Conservation (phyloP, 2,888 invertebrate species). For the Pediacus dermestoides region DNA sequence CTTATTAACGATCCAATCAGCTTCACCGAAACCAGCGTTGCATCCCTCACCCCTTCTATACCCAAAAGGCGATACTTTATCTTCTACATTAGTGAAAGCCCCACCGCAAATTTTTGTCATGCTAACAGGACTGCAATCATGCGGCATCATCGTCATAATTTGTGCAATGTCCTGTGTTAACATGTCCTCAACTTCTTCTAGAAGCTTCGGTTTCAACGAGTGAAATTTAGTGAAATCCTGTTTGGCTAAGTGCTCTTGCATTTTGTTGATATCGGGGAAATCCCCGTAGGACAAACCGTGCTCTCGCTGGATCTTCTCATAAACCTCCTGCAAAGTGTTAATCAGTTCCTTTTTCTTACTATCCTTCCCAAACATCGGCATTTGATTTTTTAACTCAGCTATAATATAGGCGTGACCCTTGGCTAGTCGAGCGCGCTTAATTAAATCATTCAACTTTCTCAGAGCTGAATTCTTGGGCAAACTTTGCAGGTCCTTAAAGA, state of each 20-base stretch:
- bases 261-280: slow-evolving; percentile 92
- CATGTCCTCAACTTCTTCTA: slow-evolving; percentile 95
- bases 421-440: slow-evolving; percentile 92
- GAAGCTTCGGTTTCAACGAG: slow-evolving; percentile 78
- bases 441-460: slow-evolving; percentile 95
- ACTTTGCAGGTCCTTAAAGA: slow-evolving; percentile 91
- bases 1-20: slow-evolving; percentile 93
- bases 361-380: slow-evolving; percentile 96
- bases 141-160: slow-evolving; percentile 93
- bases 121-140: slow-evolving; percentile 32
- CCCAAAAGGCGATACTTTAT: slow-evolving; percentile 81
- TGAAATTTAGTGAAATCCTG: slow-evolving; percentile 95
- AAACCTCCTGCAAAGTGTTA: slow-evolving; percentile 83
- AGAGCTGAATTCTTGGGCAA: slow-evolving; percentile 94
- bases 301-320: slow-evolving; percentile 82
- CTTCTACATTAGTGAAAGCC: slow-evolving; percentile 85
- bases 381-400: slow-evolving; percentile 86
- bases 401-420: slow-evolving; percentile 99
- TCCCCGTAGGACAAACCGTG: slow-evolving; percentile 95
- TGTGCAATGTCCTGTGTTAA: slow-evolving; percentile 89
- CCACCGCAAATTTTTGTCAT: slow-evolving; percentile 63
- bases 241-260: slow-evolving; percentile 81
- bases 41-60: slow-evolving; percentile 92
- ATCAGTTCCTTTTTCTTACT: slow-evolving; percentile 95
- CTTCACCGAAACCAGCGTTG: slow-evolving; percentile 91